Conservation (phyloP, 1,140 invertebrate genomes). For the Camponotus pennsylvanicus region DNA sequence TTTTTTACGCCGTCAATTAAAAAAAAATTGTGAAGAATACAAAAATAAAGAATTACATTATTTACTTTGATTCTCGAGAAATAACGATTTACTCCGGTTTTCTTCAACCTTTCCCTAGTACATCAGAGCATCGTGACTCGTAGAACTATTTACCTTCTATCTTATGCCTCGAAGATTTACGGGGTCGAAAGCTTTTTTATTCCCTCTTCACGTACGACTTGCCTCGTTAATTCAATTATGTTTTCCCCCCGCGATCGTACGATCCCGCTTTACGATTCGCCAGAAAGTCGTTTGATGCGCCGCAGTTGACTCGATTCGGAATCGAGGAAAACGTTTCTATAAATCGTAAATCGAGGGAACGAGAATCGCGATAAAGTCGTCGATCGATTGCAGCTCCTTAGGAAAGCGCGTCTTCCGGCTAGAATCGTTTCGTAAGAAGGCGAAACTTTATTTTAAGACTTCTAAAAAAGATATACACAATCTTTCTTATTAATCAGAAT, state of each 20-base stretch:
- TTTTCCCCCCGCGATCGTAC: slow-evolving; percentile 43
- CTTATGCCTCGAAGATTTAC: slow-evolving; percentile 61
- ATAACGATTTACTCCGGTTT: slow-evolving; percentile 14
- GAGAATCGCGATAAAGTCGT: slow-evolving; percentile 58
- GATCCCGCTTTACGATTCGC: slow-evolving; percentile 58
- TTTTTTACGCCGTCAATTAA: background rate
- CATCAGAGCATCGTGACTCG: slow-evolving; percentile 22
- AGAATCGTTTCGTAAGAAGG: background rate
- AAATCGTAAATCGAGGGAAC: slow-evolving; percentile 60
- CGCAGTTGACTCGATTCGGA: slow-evolving; percentile 51
- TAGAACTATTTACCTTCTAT: slow-evolving; percentile 62
- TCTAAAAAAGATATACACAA: slow-evolving; percentile 3
- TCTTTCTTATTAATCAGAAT: background rate
- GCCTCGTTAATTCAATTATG: slow-evolving; percentile 64
- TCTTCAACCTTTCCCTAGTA: slow-evolving; percentile 6
- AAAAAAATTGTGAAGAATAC: background rate
- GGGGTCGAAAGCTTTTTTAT: slow-evolving; percentile 59
- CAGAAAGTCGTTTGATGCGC: slow-evolving; percentile 52
- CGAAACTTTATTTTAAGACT: slow-evolving; percentile 12
- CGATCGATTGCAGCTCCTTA: slow-evolving; percentile 43
- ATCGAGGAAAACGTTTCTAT: slow-evolving; percentile 56
- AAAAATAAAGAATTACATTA: slow-evolving; percentile 24
- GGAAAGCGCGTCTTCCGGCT: background rate
- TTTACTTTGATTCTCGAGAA: slow-evolving; percentile 3
- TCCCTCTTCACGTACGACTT: slow-evolving; percentile 62